Evolutionary conservation across 2,888 invertebrate species (phyloP).

Genomic region (Chymomyza amoena): DNA sequence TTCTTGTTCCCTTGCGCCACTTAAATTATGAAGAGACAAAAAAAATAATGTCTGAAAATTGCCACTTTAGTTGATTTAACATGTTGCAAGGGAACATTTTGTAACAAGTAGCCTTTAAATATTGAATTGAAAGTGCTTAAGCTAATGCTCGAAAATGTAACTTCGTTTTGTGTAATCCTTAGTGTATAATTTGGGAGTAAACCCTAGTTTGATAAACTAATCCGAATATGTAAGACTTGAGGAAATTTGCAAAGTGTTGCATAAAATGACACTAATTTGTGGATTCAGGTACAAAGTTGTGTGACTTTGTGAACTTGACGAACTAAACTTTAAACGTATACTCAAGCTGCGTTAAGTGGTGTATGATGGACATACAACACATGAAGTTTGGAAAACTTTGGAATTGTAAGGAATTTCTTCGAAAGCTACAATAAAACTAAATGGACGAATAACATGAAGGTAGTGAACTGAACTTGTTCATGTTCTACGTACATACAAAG

Average conservation of each 20-base stretch:
- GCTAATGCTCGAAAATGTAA: not conserved
- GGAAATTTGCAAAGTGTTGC: no score
- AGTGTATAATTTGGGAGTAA: not conserved
- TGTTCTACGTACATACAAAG: no score
- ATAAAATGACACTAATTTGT: not conserved
- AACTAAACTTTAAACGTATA: no score
- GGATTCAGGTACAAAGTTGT: not conserved
- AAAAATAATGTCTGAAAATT: not conserved
- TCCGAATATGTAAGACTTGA: not conserved
- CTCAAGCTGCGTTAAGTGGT: no score
- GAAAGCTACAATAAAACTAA: no score
- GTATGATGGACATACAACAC: no score
- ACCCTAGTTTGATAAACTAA: not conserved
- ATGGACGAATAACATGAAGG: no score
- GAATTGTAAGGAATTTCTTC: no score
- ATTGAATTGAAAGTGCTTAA: not conserved
- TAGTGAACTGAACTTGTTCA: no score
- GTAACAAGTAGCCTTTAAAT: not conserved
- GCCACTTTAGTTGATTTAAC: not conserved
- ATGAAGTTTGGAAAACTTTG: no score
- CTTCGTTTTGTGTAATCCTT: not conserved
- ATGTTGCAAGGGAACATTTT: not conserved
- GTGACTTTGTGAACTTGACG: no score
- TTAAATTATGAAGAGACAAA: not conserved
- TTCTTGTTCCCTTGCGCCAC: not conserved